Percentiles rank a stretch among this genome's conserved stretches.
Conservation (phyloP, 92 coral and sea anemone species). For the Phenganax marumi region DNA sequence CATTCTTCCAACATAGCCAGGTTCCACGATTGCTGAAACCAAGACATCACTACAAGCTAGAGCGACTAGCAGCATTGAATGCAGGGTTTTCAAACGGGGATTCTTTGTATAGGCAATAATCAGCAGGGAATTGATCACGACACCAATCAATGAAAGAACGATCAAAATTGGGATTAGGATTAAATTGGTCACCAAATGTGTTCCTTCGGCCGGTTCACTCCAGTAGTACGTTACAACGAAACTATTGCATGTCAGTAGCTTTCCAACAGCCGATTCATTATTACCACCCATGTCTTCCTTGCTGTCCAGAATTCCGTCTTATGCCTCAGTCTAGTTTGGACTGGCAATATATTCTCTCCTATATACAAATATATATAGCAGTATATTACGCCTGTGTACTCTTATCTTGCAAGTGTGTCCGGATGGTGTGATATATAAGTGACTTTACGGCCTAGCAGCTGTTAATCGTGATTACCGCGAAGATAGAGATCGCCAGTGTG, state of each 20-base stretch:
- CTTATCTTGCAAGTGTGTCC: too few relatives aligned
- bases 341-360: too few relatives aligned
- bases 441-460: too few relatives aligned
- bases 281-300: background rate
- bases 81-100: background rate
- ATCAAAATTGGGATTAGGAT: background rate
- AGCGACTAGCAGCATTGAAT: background rate
- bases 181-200: background rate
- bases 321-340: too few relatives aligned
- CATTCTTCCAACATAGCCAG: background rate
- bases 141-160: background rate
- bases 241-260: slow-evolving; percentile 7
- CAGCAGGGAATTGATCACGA: background rate
- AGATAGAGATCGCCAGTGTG: too few relatives aligned
- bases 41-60: slow-evolving; percentile 26
- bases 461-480: too few relatives aligned
- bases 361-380: too few relatives aligned
- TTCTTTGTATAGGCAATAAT: background rate
- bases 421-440: too few relatives aligned
- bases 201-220: slow-evolving; percentile 10
- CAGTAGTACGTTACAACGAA: slow-evolving; percentile 32
- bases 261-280: background rate
- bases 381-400: too few relatives aligned
- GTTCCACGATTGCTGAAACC: background rate
- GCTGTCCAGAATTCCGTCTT: too few relatives aligned